Conservation (phyloP, 1,140 invertebrate species). For the Meloidogyne hapla region DNA sequence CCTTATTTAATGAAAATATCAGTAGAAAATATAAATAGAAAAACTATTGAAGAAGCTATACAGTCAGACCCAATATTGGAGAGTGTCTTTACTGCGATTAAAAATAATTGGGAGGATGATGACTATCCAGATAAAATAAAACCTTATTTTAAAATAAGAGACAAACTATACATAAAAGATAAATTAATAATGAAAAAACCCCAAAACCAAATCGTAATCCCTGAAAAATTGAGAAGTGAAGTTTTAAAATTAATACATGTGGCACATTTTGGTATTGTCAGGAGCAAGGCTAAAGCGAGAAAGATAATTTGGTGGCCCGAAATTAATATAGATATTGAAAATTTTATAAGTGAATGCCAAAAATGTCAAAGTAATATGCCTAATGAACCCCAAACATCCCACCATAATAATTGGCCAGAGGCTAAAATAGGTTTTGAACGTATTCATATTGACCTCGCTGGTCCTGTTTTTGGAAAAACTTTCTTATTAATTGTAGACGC, state of each 20-base stretch:
- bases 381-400: background rate
- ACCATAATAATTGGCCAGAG: background rate
- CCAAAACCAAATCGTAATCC: background rate
- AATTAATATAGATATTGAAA: background rate
- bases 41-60: background rate
- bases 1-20: background rate
- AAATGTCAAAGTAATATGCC: slow-evolving; percentile 7
- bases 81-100: background rate
- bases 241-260: slow-evolving; percentile 4
- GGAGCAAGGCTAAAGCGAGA: background rate
- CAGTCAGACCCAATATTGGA: background rate
- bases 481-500: background rate
- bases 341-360: slow-evolving; percentile 8
- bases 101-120: slow-evolving; percentile 14
- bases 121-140: background rate
- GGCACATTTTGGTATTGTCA: slow-evolving; percentile 2
- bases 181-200: background rate
- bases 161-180: background rate
- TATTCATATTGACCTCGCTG: slow-evolving; percentile 22
- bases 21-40: background rate
- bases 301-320: slow-evolving; percentile 1
- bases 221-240: background rate
- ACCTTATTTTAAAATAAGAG: slow-evolving; percentile 3
- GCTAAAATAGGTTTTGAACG: background rate
- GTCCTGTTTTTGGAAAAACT: background rate